phyloP scores from a whole-genome alignment of 2,797 vertebrate genomes.

The Bradypodion ventrale region DNA sequence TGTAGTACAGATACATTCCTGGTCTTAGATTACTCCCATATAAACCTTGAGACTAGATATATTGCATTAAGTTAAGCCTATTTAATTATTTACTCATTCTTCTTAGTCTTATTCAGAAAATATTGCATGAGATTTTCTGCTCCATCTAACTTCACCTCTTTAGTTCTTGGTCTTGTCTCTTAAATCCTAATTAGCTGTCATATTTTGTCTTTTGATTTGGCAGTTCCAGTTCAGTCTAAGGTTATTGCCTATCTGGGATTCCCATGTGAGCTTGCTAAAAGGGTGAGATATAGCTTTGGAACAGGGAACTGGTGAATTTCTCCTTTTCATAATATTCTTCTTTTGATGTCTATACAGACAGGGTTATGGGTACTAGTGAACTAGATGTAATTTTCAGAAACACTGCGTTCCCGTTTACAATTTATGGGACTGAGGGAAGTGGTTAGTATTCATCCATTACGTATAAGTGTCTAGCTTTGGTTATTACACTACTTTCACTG shows the following conservation, averaged over 20 bases:
- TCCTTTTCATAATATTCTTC: neutral
- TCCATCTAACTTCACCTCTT: neutral
- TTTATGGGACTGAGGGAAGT: neutral
- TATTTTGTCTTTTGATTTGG: neutral
- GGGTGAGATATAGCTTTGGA: neutral
- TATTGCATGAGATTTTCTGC: neutral
- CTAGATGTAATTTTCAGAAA: constrained; percentile 23
- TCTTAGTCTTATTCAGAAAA: neutral
- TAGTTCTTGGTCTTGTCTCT: neutral
- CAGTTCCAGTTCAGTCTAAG: neutral
- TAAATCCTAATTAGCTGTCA: too few species aligned
- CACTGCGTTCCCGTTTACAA: constrained; percentile 1
- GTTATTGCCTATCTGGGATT: neutral
- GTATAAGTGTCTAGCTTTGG: neutral
- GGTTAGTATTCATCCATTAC: constrained; percentile 20
- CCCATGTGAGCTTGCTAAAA: neutral
- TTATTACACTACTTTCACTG: neutral
- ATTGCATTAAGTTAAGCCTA: neutral
- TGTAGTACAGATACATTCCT: too few species aligned
- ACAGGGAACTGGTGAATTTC: neutral
- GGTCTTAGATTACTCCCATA: neutral
- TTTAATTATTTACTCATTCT: neutral
- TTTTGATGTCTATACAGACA: neutral
- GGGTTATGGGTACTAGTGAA: neutral
- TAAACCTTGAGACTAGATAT: neutral